Evolutionary conservation across 2,113 vertebrate genomes (phyloP).

Genomic region (Macheiramphus alcinus): DNA sequence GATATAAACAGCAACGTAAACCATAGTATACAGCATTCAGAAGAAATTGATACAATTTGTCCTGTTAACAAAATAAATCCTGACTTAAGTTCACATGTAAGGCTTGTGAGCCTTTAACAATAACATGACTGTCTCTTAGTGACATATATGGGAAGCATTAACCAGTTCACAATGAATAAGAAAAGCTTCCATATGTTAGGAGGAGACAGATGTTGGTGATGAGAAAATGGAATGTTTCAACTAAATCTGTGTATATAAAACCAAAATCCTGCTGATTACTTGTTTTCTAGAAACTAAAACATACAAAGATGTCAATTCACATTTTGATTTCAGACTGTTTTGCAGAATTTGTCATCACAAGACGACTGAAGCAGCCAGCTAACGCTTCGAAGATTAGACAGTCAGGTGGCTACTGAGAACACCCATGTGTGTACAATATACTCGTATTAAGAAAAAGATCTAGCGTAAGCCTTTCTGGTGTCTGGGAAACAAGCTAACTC

Average conservation of each 20-base stretch:
- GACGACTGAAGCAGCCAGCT: background rate
- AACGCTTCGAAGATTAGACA: background rate
- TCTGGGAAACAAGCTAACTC: background rate
- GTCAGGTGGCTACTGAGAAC: background rate
- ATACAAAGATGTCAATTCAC: background rate
- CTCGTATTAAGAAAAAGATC: background rate
- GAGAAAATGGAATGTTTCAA: background rate
- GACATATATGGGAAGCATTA: background rate
- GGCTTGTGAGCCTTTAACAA: background rate
- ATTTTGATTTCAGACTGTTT: background rate
- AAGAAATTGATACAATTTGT: background rate
- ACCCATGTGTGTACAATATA: background rate
- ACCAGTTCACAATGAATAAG: background rate
- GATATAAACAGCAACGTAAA: background rate
- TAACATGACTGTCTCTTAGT: background rate
- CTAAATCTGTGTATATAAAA: background rate
- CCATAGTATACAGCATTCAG: background rate
- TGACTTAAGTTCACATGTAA: background rate
- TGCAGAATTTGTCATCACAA: background rate
- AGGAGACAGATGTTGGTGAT: background rate
- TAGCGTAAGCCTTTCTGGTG: background rate
- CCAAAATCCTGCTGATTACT: background rate
- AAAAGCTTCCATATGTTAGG: background rate
- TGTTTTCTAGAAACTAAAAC: background rate
- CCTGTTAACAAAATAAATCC: background rate